Base-by-base conservation (phyloP, 2,113 vertebrate species). In the Bolborhynchus lineola region DNA sequence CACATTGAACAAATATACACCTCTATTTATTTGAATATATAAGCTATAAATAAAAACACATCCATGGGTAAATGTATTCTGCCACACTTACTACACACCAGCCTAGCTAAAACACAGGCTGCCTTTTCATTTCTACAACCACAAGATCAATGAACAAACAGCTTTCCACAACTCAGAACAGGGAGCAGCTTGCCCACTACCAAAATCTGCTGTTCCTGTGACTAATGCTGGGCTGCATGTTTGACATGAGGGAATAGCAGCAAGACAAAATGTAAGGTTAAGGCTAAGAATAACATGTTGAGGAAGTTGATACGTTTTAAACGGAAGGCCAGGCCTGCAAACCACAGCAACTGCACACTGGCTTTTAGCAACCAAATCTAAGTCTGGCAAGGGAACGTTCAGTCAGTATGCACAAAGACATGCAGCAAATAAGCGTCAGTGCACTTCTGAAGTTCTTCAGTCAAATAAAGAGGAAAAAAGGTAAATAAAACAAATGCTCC, bases 131-230 rank as follows among this genome's bases (percentile, higher is more conserved):
- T 93, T 78, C 74, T 72, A 64, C 65, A 76, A 89, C 86, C 57
- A 57, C 33, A 59, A 89, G 62, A 89, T 82, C 83, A 93, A 91
- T 46, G 89, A 91, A 86, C 69, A 81, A 91, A 86, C 69, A 81
- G n/a, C 46, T 88, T 81, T 75, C 60, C 53, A 90, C 49, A 52
- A 47, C 57, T 60, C 39, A 26, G 33, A 86, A 71, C 49, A 75
- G 80, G 25, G 64, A 6, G 5, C 55, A 81, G 72, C 50, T 92
- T 42, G 13, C 68, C 52, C 69, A 13, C 64, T 35, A 64, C 39
- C 3, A 4, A 84, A 78, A 81, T 9, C 33, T 81, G 47, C 46
- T 46, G 24, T 26, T 84, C 64, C 46, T 55, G 39, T 29, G 59
- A 55, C 76, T 70, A 90, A 83, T 0, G 0, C 33, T 7, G 3